phyloP scores from a whole-genome alignment of 2,888 invertebrate species.

The Diplazon laetatorius region DNA sequence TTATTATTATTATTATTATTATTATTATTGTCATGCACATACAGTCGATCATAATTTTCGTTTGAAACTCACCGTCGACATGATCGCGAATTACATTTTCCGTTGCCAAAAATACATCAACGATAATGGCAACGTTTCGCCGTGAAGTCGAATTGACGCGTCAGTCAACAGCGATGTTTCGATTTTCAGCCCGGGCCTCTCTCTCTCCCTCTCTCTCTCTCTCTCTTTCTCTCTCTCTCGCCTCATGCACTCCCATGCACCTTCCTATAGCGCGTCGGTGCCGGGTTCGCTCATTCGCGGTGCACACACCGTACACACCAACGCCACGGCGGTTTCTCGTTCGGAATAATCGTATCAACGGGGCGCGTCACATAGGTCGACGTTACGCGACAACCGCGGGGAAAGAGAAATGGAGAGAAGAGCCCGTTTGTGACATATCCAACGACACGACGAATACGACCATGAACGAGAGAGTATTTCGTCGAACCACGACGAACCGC shows the following conservation, averaged over 20 bases:
- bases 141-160: slow-evolving; percentile 20
- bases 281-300: background rate
- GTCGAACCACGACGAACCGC: slow-evolving; percentile 25
- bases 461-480: background rate
- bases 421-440: slow-evolving; percentile 17
- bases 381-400: slow-evolving; percentile 5
- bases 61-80: background rate
- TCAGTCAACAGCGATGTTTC: slow-evolving; percentile 26
- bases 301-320: background rate
- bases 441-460: background rate
- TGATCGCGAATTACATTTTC: slow-evolving; percentile 9
- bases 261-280: no score
- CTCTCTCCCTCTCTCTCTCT: background rate
- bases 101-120: background rate
- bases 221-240: no score
- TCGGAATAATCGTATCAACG: slow-evolving; percentile 34
- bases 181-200: slow-evolving; percentile 21
- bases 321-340: slow-evolving; percentile 21
- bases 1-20: background rate
- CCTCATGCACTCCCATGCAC: no score
- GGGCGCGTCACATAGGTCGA: slow-evolving; percentile 26
- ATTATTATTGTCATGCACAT: background rate
- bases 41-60: background rate
- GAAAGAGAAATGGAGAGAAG: slow-evolving; percentile 10
- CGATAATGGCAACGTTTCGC: background rate